These are phyloP conservation scores for Drosophila dunni DNA, from an alignment of 1,140 invertebrate genomes.

Conservation along the genomic window DNA sequence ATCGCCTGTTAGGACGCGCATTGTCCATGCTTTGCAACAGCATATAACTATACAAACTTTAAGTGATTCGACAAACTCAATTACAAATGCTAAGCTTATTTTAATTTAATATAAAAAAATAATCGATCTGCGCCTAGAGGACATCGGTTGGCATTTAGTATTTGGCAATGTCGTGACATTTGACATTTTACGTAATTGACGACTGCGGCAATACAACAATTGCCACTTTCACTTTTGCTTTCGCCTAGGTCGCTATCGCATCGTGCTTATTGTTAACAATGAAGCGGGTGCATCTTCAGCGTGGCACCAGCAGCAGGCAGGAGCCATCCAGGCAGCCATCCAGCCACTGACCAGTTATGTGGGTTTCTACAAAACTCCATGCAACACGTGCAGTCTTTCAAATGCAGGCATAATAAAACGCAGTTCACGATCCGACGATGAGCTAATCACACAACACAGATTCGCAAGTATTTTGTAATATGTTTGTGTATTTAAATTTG, in stretches of 20 bases:
- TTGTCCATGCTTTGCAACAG: no score
- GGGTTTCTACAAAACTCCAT: slow-evolving; percentile 33
- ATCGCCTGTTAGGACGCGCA: no score
- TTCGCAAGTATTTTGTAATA: slow-evolving; percentile 36
- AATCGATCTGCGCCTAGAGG: slow-evolving; percentile 32
- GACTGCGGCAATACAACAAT: slow-evolving; percentile 27
- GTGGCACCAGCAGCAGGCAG: slow-evolving; percentile 21
- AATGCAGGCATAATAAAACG: slow-evolving; percentile 40
- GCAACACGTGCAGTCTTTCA: slow-evolving; percentile 39
- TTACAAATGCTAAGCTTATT: no score
- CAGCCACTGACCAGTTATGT: slow-evolving; percentile 48
- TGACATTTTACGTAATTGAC: slow-evolving; percentile 60
- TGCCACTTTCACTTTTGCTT: slow-evolving; percentile 57
- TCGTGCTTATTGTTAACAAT: slow-evolving; percentile 27
- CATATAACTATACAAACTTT: no score
- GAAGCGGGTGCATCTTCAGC: slow-evolving; percentile 52
- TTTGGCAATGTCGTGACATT: slow-evolving; percentile 45
- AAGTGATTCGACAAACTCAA: no score
- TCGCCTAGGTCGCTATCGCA: slow-evolving; percentile 12
- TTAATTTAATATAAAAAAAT: no score
- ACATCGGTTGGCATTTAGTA: slow-evolving; percentile 8
- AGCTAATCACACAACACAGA: slow-evolving; percentile 25
- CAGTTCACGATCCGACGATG: slow-evolving; percentile 27
- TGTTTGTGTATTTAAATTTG: slow-evolving; percentile 9
- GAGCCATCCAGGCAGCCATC: not conserved